Evolutionary conservation across 2,113 vertebrate genomes (phyloP).

Genomic region (Petaurus breviceps): DNA sequence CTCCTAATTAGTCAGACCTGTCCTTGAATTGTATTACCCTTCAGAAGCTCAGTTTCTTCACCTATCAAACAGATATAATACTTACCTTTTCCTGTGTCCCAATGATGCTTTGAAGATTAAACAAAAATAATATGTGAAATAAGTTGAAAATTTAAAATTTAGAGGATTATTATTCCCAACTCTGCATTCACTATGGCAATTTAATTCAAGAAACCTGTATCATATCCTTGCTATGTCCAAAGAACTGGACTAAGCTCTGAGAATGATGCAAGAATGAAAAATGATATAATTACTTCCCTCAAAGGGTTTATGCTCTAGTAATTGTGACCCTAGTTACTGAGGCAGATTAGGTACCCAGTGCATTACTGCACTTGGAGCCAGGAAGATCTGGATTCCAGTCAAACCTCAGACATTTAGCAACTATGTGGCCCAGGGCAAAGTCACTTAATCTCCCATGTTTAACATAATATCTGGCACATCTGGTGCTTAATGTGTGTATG

Average conservation of each 20-base stretch:
- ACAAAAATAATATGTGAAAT: not conserved
- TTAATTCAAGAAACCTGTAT: not conserved
- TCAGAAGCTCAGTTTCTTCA: not conserved
- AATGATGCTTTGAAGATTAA: not conserved
- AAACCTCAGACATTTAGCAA: not conserved
- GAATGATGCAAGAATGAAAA: not conserved
- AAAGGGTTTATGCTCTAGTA: not conserved
- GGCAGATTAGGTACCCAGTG: not conserved
- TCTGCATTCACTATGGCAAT: not conserved
- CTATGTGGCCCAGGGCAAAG: not conserved
- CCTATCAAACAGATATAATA: not conserved
- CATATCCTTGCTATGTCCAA: not conserved
- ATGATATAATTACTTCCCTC: not conserved
- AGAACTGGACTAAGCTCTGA: not conserved
- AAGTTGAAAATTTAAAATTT: not conserved
- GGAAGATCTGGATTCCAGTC: not conserved
- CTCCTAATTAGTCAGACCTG: not conserved
- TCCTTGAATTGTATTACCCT: not conserved
- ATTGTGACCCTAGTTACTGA: not conserved
- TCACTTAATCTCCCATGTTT: not conserved
- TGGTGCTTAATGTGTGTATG: not conserved
- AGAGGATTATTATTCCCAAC: not conserved
- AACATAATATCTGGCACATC: not conserved
- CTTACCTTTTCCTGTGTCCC: not conserved
- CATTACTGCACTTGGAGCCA: not conserved